These are phyloP conservation scores for Sphenodon punctatus DNA, from an alignment of 2,797 vertebrate species.

Conservation along the genomic window DNA sequence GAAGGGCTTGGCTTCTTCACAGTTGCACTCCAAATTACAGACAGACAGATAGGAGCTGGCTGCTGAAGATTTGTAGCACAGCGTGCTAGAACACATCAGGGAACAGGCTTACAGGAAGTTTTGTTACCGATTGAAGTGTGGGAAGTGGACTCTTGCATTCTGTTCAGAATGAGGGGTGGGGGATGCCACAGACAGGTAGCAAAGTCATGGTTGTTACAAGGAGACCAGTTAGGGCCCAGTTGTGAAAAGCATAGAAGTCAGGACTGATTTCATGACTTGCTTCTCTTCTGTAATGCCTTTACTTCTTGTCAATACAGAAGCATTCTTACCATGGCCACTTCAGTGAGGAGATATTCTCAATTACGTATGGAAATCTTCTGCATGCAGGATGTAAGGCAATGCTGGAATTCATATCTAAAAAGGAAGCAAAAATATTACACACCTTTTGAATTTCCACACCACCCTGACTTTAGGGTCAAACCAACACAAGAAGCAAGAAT, in stretches of 20 bases:
- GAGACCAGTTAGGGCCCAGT: not conserved
- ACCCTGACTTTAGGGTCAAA: not conserved
- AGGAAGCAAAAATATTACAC: not conserved
- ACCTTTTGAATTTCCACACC: not conserved
- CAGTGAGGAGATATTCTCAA: not conserved
- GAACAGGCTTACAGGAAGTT: not conserved
- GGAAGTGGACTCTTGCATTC: not conserved
- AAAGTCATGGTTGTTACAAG: no score
- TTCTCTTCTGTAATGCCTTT: no score
- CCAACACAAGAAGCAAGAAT: not conserved
- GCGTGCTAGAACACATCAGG: not conserved
- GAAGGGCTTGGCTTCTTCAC: slow-evolving; percentile 71
- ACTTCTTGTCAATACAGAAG: no score
- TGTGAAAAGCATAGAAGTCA: not conserved
- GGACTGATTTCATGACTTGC: not conserved
- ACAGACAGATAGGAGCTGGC: slow-evolving; percentile 10
- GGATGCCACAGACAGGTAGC: not conserved
- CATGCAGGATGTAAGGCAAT: not conserved
- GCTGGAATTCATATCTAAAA: accelerated
- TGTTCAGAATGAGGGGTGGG: not conserved
- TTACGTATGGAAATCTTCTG: accelerated
- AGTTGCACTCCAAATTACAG: slow-evolving; percentile 31
- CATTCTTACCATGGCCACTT: accelerated
- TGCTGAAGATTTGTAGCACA: not conserved
- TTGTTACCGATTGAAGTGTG: not conserved